A percentile compares a stretch with the other conserved stretches of the same genome.
Evolutionary conservation across 2,797 vertebrate genomes (phyloP).

Genomic region (Chaetodon trifasciatus): DNA sequence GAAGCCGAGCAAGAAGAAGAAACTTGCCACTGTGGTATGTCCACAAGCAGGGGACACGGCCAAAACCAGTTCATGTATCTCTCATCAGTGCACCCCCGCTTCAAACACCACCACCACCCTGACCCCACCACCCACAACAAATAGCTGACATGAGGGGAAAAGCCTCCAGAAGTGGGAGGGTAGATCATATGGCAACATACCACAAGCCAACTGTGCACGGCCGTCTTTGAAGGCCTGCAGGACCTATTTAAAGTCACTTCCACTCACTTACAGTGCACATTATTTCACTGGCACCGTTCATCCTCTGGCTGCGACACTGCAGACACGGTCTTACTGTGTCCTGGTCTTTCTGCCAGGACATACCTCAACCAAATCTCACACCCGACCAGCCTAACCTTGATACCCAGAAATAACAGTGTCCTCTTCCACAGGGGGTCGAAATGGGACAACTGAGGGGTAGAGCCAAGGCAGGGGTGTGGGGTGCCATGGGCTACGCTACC

Average conservation of each 20-base stretch:
- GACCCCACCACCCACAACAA: constrained; percentile 17
- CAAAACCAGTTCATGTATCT: constrained; percentile 24
- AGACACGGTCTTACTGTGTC: not conserved
- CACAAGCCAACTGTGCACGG: not conserved
- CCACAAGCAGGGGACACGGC: constrained; percentile 15
- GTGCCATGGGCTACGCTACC: constrained; percentile 44
- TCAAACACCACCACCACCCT: not conserved
- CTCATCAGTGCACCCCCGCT: not conserved
- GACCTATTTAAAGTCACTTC: constrained; percentile 41
- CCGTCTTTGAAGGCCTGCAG: constrained; percentile 20
- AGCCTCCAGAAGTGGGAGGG: constrained; percentile 33
- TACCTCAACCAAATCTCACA: constrained; percentile 13
- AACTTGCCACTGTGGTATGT: constrained; percentile 3
- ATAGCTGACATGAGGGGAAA: constrained; percentile 71
- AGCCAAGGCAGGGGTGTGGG: constrained; percentile 28
- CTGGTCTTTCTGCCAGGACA: constrained; percentile 27
- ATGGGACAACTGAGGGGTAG: constrained; percentile 21
- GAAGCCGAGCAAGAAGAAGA: constrained; percentile 16
- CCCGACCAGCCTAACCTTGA: constrained; percentile 48
- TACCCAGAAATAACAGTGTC: constrained; percentile 69
- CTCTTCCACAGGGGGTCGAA: constrained; percentile 17
- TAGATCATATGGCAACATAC: constrained; percentile 49
- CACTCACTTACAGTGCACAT: constrained; percentile 22
- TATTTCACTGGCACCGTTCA: not conserved
- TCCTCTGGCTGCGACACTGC: constrained; percentile 1